Conservation (phyloP, 2,113 vertebrate species). For the Ceratotherium simum region DNA sequence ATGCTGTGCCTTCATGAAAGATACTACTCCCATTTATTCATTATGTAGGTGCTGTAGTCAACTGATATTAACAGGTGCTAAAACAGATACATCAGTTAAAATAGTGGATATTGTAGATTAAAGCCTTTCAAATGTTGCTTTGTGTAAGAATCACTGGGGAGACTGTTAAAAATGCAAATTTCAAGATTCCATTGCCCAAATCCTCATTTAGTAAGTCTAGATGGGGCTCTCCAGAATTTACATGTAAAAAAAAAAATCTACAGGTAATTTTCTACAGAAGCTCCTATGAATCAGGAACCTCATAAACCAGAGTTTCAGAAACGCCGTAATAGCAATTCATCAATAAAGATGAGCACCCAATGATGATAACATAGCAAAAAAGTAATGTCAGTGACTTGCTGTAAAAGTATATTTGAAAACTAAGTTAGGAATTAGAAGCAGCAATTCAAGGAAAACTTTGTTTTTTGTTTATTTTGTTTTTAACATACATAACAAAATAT, state of each 20-base stretch:
- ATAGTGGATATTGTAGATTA: not conserved
- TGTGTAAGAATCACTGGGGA: not conserved
- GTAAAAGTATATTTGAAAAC: not conserved
- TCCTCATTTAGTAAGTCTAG: not conserved
- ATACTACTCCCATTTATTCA: not conserved
- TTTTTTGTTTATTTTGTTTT: not conserved
- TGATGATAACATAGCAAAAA: not conserved
- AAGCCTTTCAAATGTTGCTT: not conserved
- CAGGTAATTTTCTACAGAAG: not conserved
- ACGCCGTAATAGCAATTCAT: not conserved
- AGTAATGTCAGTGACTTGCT: not conserved
- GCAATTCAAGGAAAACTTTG: not conserved
- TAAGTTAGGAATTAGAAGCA: not conserved
- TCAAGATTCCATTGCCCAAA: not conserved
- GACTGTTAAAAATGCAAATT: not conserved
- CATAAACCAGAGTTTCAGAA: constrained; percentile 1
- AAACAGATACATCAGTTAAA: not conserved
- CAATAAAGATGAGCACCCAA: not conserved
- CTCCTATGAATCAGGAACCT: not conserved
- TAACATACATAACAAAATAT: not conserved
- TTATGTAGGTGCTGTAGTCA: not conserved
- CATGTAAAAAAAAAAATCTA: not conserved
- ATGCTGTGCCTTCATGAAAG: not conserved
- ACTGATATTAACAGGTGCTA: not conserved
- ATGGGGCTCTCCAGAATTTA: not conserved